Conservation (phyloP, 1,140 invertebrate species). For the Marisa cornuarietis region DNA sequence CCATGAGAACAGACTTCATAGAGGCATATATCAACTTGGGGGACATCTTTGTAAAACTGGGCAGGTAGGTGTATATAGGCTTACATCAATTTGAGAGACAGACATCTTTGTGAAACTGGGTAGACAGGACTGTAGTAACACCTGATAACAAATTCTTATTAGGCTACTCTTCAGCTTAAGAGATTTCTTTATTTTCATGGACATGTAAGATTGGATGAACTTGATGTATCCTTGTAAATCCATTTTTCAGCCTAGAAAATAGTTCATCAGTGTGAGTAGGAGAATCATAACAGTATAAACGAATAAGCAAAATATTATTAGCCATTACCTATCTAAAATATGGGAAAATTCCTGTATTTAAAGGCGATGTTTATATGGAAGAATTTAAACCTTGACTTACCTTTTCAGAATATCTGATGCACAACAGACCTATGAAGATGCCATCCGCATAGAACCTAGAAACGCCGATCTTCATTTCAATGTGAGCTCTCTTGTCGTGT, state of each 20-base stretch:
- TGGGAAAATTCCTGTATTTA: background rate
- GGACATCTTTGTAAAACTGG: conserved; percentile 94
- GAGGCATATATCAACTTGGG: conserved; percentile 97
- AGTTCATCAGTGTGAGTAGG: too few species aligned
- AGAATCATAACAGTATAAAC: too few species aligned
- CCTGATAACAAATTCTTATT: too few species aligned
- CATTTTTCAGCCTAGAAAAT: too few species aligned
- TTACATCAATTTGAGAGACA: too few species aligned
- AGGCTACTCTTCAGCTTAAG: too few species aligned
- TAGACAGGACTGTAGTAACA: too few species aligned
- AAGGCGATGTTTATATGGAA: background rate
- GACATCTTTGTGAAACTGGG: too few species aligned
- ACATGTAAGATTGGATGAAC: too few species aligned
- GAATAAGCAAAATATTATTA: background rate
- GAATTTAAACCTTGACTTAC: conserved; percentile 13
- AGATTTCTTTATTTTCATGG: too few species aligned
- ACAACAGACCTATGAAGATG: conserved; percentile 92
- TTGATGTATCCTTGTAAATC: too few species aligned
- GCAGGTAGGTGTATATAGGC: conserved; percentile 68
- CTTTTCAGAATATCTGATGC: conserved; percentile 84
- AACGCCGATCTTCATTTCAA: conserved; percentile 99
- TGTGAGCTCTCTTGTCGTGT: conserved; percentile 60
- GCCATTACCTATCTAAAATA: background rate
- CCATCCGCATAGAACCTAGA: conserved; percentile 89
- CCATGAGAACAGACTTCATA: conserved; percentile 96